phyloP scores from a whole-genome alignment of 2,113 vertebrate genomes.

The Chlamydotis undulata region DNA sequence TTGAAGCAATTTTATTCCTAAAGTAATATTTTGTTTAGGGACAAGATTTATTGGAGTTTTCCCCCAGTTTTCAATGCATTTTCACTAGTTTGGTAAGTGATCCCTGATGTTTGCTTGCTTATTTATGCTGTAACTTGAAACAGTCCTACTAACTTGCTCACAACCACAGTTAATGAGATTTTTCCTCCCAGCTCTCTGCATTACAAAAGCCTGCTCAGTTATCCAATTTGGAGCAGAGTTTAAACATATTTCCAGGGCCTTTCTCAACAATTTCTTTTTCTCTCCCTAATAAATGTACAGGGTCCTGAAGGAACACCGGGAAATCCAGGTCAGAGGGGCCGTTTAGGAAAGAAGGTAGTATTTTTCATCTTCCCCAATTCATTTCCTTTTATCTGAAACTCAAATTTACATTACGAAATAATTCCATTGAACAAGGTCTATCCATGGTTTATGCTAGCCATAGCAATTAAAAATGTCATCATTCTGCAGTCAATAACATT shows the following conservation, averaged over 20 bases:
- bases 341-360: slow-evolving; percentile 89
- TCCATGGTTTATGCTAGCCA: not conserved
- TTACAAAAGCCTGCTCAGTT: not conserved
- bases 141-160: not conserved
- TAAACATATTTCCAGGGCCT: not conserved
- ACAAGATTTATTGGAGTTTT: not conserved
- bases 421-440: not conserved
- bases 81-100: not conserved
- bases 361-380: not conserved
- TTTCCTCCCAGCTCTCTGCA: not conserved
- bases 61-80: not conserved
- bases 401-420: not conserved
- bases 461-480: not conserved
- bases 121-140: not conserved
- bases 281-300: slow-evolving; percentile 71
- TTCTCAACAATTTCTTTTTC: not conserved
- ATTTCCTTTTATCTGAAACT: not conserved
- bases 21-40: not conserved
- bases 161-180: not conserved
- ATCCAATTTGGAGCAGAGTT: not conserved
- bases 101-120: not conserved
- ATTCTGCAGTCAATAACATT: not conserved
- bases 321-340: slow-evolving; percentile 86
- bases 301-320: slow-evolving; percentile 90
- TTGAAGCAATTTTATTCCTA: not conserved